Conservation (phyloP, 2,797 vertebrate genomes). For the Trichosurus vulpecula region DNA sequence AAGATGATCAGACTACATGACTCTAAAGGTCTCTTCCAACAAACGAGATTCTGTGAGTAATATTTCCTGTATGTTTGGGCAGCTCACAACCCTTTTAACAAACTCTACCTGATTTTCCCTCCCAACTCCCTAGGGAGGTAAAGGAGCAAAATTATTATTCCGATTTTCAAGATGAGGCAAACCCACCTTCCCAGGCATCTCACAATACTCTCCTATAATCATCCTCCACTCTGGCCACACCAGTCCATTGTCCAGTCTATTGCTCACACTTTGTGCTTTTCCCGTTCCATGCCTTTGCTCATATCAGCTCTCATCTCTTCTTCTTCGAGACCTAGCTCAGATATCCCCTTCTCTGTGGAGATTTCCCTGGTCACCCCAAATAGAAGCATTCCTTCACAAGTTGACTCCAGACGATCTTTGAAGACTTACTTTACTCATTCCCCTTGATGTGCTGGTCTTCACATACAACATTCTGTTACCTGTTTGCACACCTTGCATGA, state of each 20-base stretch:
- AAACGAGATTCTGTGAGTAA: background rate
- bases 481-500: background rate
- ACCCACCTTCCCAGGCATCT: background rate
- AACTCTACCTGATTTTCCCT: constrained; percentile 46
- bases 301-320: background rate
- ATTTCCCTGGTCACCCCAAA: background rate
- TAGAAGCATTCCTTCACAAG: background rate
- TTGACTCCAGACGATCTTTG: background rate
- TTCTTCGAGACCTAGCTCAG: background rate
- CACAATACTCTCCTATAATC: background rate
- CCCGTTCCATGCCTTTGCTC: background rate
- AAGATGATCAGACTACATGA: too few species aligned
- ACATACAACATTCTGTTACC: background rate
- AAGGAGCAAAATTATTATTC: background rate
- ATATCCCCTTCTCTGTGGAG: background rate
- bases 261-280: background rate
- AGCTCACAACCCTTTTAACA: constrained; percentile 30
- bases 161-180: background rate
- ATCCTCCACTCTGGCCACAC: background rate
- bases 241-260: background rate
- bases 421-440: background rate
- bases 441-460: background rate
- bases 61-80: background rate
- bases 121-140: background rate
- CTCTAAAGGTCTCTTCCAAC: too few species aligned